These are phyloP conservation scores for Sterna hirundo DNA, from an alignment of 2,113 vertebrate species.

Conservation along the genomic window DNA sequence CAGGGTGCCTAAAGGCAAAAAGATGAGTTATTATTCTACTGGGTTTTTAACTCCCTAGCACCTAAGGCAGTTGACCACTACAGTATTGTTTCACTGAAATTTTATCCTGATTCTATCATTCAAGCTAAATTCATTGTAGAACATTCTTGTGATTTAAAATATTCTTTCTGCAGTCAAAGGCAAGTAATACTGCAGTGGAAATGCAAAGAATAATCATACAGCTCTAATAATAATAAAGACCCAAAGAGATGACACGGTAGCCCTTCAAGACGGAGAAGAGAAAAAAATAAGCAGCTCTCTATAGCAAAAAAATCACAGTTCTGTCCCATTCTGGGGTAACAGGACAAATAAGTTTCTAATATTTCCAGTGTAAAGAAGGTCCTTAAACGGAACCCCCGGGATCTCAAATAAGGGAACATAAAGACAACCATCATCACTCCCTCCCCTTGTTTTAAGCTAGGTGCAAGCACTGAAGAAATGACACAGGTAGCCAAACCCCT, in stretches of 20 bases:
- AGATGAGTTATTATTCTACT: background rate
- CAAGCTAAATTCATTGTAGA: background rate
- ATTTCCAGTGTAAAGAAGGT: background rate
- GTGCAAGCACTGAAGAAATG: background rate
- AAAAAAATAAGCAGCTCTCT: background rate
- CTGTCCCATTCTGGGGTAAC: background rate
- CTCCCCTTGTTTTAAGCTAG: background rate
- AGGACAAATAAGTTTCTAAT: background rate
- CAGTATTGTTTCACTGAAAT: background rate
- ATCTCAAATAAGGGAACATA: background rate
- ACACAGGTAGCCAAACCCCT: background rate
- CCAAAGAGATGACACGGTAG: background rate
- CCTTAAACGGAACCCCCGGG: background rate
- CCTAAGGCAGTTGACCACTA: background rate
- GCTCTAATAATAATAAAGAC: background rate
- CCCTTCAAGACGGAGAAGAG: background rate
- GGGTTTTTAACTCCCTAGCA: background rate
- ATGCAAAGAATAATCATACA: background rate
- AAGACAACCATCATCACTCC: background rate
- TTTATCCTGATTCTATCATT: background rate
- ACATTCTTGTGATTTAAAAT: background rate
- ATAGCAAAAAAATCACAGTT: background rate
- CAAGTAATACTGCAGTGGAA: background rate
- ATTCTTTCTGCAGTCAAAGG: background rate
- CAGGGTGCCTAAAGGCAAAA: slow-evolving; percentile 81